A percentile compares a stretch with the other conserved stretches of the same genome.
Conservation (phyloP, 2,797 vertebrate genomes). For the Perdix hodgsoniae region DNA sequence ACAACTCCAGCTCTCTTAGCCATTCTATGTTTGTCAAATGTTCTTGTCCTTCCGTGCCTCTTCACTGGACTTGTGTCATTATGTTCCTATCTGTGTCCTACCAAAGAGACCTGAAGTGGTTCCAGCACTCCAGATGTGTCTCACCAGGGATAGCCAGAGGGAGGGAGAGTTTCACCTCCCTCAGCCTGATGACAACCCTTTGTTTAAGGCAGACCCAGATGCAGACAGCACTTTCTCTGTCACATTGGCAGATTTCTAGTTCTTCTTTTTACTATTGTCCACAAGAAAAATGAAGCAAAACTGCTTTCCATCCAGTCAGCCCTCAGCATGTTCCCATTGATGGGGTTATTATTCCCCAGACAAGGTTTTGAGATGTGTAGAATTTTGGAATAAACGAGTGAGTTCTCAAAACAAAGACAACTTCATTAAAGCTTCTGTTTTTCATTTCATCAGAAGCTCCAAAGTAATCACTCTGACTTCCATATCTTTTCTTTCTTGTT, state of each 20-base stretch:
- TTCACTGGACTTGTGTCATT: no score
- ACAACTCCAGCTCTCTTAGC: neutral
- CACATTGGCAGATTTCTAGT: fast-evolving
- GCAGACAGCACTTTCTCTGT: neutral
- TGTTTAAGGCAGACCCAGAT: neutral
- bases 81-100: no score
- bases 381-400: neutral
- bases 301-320: neutral
- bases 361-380: neutral
- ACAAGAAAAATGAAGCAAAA: neutral
- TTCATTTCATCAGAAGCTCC: neutral
- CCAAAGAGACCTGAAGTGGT: no score
- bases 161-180: neutral
- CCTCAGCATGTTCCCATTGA: neutral
- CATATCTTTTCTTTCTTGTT: neutral
- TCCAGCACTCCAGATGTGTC: neutral
- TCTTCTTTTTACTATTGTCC: neutral
- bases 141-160: neutral
- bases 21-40: no score
- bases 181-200: neutral
- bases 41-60: no score
- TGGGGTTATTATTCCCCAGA: neutral
- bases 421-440: neutral
- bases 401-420: neutral
- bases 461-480: neutral